These are phyloP conservation scores for Oplegnathus fasciatus DNA, from an alignment of 2,113 vertebrate genomes.

Conservation along the genomic window DNA sequence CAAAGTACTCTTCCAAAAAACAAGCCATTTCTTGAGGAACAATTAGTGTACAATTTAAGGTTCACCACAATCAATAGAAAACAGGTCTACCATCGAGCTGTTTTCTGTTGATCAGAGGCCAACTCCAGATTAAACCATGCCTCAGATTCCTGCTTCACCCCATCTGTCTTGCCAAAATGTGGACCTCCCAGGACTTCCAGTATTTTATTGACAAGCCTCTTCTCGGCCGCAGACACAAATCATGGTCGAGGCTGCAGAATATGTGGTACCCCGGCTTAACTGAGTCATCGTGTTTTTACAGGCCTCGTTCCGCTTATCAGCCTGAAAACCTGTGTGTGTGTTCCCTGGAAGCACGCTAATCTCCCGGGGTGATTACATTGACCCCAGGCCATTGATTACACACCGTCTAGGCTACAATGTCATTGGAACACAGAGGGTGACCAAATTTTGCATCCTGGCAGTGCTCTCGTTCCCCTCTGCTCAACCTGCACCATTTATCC, in stretches of 20 bases:
- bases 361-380: conserved; percentile 76
- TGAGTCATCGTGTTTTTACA: conserved; percentile 67
- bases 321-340: conserved; percentile 65
- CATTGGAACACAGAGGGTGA: conserved; percentile 62
- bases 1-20: background rate
- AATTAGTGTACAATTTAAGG: conserved; percentile 11
- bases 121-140: conserved; percentile 27
- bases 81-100: conserved; percentile 10
- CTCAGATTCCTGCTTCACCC: conserved; percentile 15
- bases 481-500: conserved; percentile 41
- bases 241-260: conserved; percentile 17
- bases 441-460: conserved; percentile 63
- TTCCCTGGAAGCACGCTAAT: conserved; percentile 73
- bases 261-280: conserved; percentile 27
- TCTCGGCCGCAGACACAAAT: conserved; percentile 37
- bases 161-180: conserved; percentile 33
- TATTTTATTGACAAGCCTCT: conserved; percentile 40
- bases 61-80: conserved; percentile 17
- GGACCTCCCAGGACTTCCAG: conserved; percentile 28
- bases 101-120: conserved; percentile 32
- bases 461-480: conserved; percentile 39
- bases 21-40: background rate
- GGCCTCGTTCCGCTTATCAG: conserved; percentile 67
- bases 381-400: conserved; percentile 79
- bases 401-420: conserved; percentile 60